Conservation (phyloP, 2,888 invertebrate species). For the Brenthis daphne region DNA sequence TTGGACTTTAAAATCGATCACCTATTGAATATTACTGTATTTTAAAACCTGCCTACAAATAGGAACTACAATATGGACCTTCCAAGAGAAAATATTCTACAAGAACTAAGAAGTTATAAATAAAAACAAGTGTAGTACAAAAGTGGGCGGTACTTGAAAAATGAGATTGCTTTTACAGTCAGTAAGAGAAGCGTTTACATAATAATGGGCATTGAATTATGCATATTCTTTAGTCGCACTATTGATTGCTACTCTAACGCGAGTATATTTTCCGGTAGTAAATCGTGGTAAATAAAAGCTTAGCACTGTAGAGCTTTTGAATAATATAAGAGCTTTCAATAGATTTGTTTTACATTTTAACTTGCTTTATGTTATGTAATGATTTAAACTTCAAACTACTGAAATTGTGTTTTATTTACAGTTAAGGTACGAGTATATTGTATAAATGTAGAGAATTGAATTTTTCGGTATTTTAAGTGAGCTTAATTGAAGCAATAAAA, state of each 20-base stretch:
- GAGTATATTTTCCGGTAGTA: not conserved
- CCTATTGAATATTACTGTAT: conserved; percentile 25
- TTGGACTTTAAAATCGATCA: conserved; percentile 30
- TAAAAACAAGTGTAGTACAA: conserved; percentile 18
- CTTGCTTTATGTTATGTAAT: no score
- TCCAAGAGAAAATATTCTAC: conserved; percentile 31
- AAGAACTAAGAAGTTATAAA: conserved; percentile 21
- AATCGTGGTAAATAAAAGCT: no score
- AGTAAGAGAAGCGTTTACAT: conserved; percentile 55
- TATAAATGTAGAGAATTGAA: no score
- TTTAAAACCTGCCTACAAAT: conserved; percentile 21
- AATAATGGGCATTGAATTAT: conserved; percentile 63
- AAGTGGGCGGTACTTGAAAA: conserved; percentile 29
- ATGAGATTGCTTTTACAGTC: conserved; percentile 50
- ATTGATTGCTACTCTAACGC: conserved; percentile 1
- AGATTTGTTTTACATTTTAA: no score
- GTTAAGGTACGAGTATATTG: no score
- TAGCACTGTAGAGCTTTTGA: no score
- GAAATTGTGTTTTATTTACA: no score
- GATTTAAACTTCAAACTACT: no score
- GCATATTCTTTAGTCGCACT: conserved; percentile 38
- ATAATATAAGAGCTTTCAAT: no score
- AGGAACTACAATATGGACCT: conserved; percentile 23
- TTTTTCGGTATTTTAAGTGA: no score
- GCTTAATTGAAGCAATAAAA: no score